Percentiles rank a stretch among this genome's conserved stretches.
Evolutionary conservation across 2,888 invertebrate species (phyloP).

Genomic region (Tridacna crocea): DNA sequence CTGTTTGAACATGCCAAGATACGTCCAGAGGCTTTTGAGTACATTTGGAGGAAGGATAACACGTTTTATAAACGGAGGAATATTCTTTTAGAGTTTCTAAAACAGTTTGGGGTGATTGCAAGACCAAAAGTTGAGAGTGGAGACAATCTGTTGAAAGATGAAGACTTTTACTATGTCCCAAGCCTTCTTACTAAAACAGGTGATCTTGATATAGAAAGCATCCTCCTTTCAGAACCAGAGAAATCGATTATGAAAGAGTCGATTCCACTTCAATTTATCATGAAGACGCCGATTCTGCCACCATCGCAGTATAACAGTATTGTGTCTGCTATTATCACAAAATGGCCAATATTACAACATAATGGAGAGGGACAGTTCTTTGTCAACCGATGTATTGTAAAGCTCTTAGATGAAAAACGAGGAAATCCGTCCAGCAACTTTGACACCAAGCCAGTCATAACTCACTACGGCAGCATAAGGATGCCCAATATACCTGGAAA

Average conservation of each 20-base stretch:
- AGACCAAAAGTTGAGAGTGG: neutral
- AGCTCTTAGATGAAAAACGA: constrained; percentile 16
- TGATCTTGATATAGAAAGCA: neutral
- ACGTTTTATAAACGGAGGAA: constrained; percentile 14
- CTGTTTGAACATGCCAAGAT: constrained; percentile 19
- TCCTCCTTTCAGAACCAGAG: neutral
- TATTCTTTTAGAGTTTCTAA: constrained; percentile 19
- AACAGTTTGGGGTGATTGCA: constrained; percentile 29
- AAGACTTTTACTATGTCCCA: constrained; percentile 24
- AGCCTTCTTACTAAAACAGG: constrained; percentile 15
- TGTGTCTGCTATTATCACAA: constrained; percentile 25
- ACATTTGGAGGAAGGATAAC: constrained; percentile 16
- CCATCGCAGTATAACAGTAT: constrained; percentile 26
- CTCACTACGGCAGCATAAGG: neutral
- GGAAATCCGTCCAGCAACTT: neutral
- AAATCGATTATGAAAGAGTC: neutral
- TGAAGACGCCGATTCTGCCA: constrained; percentile 6
- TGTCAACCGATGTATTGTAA: constrained; percentile 7
- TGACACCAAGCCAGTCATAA: neutral
- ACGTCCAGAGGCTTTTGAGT: constrained; percentile 13
- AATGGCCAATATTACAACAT: constrained; percentile 28
- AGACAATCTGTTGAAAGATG: neutral
- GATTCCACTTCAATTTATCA: constrained; percentile 3
- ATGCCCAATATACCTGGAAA: neutral
- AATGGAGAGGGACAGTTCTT: neutral